A percentile compares a stretch with the other conserved stretches of the same genome.
phyloP scores from a whole-genome alignment of 2,888 invertebrate genomes.

The Polyploca ridens region DNA sequence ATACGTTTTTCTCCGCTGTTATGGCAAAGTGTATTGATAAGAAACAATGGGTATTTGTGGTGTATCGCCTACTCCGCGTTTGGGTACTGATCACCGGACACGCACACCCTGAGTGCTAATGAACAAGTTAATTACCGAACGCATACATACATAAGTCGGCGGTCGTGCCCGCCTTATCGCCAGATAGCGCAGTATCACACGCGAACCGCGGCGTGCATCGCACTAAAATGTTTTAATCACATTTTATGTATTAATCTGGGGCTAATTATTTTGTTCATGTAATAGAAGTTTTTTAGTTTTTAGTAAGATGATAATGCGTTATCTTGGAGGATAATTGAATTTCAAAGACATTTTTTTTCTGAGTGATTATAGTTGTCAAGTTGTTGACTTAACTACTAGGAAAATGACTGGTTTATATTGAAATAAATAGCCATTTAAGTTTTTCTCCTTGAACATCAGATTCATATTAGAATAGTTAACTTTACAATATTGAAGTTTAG shows the following conservation, averaged over 20 bases:
- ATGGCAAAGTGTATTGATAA: neutral
- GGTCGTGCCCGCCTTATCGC: conserved; percentile 50
- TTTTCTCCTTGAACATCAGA: too few species aligned
- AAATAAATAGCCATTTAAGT: too few species aligned
- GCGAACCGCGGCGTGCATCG: conserved; percentile 3
- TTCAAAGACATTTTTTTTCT: too few species aligned
- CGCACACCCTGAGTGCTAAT: conserved; percentile 47
- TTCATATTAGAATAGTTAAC: too few species aligned
- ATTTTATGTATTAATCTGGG: neutral
- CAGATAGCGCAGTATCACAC: conserved; percentile 52
- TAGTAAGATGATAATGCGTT: too few species aligned
- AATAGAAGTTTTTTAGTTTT: neutral
- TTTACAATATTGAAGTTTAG: too few species aligned
- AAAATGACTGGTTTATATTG: too few species aligned
- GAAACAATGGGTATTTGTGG: conserved; percentile 2
- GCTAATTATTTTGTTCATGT: neutral
- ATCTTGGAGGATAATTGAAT: too few species aligned
- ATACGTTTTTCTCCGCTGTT: neutral
- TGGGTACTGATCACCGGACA: conserved; percentile 31
- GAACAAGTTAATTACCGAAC: conserved; percentile 63
- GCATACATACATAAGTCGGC: conserved; percentile 39
- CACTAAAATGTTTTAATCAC: neutral
- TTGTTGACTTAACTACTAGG: too few species aligned
- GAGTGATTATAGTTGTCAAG: too few species aligned
- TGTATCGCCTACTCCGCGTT: conserved; percentile 1